Conservation (phyloP, 1,140 invertebrate genomes). For the Pseudomyrmex concolor region DNA sequence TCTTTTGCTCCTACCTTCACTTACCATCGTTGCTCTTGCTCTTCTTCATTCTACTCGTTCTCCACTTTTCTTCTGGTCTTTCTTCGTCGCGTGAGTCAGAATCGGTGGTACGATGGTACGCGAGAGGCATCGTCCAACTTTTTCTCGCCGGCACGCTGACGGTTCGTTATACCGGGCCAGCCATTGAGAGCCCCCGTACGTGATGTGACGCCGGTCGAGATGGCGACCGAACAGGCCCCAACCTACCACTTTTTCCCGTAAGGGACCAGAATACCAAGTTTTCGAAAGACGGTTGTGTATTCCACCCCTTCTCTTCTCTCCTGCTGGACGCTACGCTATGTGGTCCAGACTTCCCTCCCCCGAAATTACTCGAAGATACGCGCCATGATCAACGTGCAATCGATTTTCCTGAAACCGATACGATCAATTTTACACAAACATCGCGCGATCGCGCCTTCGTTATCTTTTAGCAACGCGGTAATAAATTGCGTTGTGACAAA, state of each 20-base stretch:
- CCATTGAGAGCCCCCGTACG: constrained; percentile 68
- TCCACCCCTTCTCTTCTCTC: constrained; percentile 6
- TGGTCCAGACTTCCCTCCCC: constrained; percentile 37
- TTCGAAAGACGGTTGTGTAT: constrained; percentile 72
- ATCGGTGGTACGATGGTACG: constrained; percentile 66
- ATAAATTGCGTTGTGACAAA: neutral
- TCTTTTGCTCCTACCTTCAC: constrained; percentile 71
- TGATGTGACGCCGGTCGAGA: constrained; percentile 69
- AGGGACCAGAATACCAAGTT: constrained; percentile 78
- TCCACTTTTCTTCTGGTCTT: constrained; percentile 62
- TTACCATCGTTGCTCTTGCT: constrained; percentile 36
- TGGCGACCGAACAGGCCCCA: constrained; percentile 72
- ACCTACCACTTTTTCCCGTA: constrained; percentile 80
- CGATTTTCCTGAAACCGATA: constrained; percentile 47
- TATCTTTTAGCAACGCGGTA: neutral
- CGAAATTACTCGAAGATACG: constrained; percentile 49
- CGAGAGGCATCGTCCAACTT: constrained; percentile 80
- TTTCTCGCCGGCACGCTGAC: constrained; percentile 82
- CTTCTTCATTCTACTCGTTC: constrained; percentile 41
- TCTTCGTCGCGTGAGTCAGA: constrained; percentile 58
- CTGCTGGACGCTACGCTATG: constrained; percentile 9
- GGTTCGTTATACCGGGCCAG: constrained; percentile 76
- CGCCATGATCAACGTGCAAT: constrained; percentile 32
- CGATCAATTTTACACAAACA: constrained; percentile 39
- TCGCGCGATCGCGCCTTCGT: neutral